Conservation (phyloP, 1,140 invertebrate species). For the Epicauta chinensis region DNA sequence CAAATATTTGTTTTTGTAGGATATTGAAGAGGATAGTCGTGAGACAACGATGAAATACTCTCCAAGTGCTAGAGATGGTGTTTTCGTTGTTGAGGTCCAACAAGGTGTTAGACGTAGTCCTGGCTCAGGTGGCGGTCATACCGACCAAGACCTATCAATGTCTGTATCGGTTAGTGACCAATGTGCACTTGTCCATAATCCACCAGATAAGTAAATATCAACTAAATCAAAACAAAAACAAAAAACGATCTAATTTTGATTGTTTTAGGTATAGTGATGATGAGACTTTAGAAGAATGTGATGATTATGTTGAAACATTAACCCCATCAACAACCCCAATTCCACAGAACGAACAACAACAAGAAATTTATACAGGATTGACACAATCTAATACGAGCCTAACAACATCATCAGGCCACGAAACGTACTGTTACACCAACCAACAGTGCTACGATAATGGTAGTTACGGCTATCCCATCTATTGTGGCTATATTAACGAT, state of each 20-base stretch:
- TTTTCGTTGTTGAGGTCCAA: conserved; percentile 69
- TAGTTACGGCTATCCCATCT: conserved; percentile 59
- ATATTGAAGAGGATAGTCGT: conserved; percentile 57
- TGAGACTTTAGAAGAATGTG: conserved; percentile 42
- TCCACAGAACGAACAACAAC: conserved; percentile 4
- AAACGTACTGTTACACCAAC: conserved; percentile 68
- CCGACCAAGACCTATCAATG: conserved; percentile 19
- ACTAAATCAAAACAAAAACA: no score
- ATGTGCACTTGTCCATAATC: conserved; percentile 39
- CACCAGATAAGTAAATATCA: conserved; percentile 34
- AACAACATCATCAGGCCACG: conserved; percentile 52
- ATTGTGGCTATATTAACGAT: conserved; percentile 49
- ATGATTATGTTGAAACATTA: conserved; percentile 42
- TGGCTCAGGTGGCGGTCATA: conserved; percentile 27
- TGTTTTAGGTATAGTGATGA: conserved; percentile 41
- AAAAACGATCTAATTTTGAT: not conserved
- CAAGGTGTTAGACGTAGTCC: conserved; percentile 45
- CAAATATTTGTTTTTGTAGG: conserved; percentile 44
- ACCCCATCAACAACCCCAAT: conserved; percentile 32
- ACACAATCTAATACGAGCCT: conserved; percentile 70
- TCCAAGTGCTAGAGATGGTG: conserved; percentile 61
- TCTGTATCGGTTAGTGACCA: conserved; percentile 32
- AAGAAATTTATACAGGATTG: conserved; percentile 52
- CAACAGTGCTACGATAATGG: conserved; percentile 69
- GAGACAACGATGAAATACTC: conserved; percentile 64